phyloP scores from a whole-genome alignment of 2,888 invertebrate genomes.

The Sarcophaga caerulescens region DNA sequence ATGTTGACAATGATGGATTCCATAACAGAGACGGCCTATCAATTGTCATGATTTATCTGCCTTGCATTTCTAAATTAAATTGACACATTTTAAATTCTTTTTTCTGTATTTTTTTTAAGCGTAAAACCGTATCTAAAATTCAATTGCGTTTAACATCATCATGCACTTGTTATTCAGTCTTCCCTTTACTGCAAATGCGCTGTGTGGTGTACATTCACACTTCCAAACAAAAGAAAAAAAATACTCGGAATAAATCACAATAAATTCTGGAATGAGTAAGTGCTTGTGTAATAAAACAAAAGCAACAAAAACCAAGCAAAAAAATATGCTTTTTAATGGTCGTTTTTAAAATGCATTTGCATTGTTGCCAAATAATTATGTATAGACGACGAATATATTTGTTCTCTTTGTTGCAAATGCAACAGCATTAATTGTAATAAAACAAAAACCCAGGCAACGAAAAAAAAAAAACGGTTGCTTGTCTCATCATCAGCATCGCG shows the following conservation, averaged over 20 bases:
- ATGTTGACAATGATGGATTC: not conserved
- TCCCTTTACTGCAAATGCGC: no score
- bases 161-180: no score
- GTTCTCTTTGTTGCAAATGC: constrained; percentile 4
- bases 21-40: not conserved
- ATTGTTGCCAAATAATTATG: not conserved
- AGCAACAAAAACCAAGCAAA: not conserved
- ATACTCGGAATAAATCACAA: no score
- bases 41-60: constrained; percentile 11
- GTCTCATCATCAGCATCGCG: not conserved
- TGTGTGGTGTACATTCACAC: no score
- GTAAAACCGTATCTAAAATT: not conserved
- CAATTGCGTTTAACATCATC: constrained; percentile 20
- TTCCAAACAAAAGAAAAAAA: no score
- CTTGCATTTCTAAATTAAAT: constrained; percentile 34
- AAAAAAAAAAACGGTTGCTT: not conserved
- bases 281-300: not conserved
- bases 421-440: constrained; percentile 30
- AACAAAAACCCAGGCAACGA: no score
- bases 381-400: not conserved
- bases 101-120: not conserved
- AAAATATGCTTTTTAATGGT: not conserved
- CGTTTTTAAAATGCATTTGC: not conserved
- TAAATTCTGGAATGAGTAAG: not conserved
- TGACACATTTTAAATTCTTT: constrained; percentile 27